Base-by-base conservation (phyloP, 2,113 vertebrate genomes). In the Beaufortia kweichowensis region DNA sequence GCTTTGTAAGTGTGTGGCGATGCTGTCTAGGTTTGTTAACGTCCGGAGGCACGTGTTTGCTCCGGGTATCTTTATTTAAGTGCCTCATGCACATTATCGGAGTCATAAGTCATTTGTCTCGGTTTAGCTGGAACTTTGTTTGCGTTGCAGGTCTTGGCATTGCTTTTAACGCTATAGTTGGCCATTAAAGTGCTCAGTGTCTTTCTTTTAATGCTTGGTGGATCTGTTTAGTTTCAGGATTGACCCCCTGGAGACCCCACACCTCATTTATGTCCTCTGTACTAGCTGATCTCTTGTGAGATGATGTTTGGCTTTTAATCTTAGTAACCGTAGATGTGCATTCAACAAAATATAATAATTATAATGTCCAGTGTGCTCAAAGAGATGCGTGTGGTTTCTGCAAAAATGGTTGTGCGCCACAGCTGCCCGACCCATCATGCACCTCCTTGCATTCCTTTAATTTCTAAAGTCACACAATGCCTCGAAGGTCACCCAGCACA, bases 381-480 rank as follows among this genome's bases (percentile, higher is more conserved):
- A 53, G 7, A 21, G 19, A 21, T 72, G 55, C 28, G 14, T 43
- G 14, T 41, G 24, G 35, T 23, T 39, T 39, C 35, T 39, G 14
- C 10, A 48, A 48, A 7, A 11, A 41, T 9, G 17, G 39, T 61
- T n/a, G 33, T 33, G 57, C 24, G 23, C 26, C 31, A 2, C 72
- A 80, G 79, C 66, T 80, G 24, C 8, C 26, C 2, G 19, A 28
- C 53, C 48, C 33, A 35, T 62, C 21, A 80, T 14, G 11, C 56
- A 65, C 70, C 63, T 41, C 39, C 19, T 21, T n/a, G 23, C 56
- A 73, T 75, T 71, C 55, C 46, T 73, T 60, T 46, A 61, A 48
- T 73, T 73, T 61, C 26, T 73, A 6, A 43, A 61, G 69, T n/a
- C 69, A 29, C 63, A 67, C 53, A 64, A 68, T 33, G 24, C 24